These are phyloP conservation scores for Crotophaga sulcirostris DNA, from an alignment of 2,113 vertebrate genomes.

Conservation along the genomic window DNA sequence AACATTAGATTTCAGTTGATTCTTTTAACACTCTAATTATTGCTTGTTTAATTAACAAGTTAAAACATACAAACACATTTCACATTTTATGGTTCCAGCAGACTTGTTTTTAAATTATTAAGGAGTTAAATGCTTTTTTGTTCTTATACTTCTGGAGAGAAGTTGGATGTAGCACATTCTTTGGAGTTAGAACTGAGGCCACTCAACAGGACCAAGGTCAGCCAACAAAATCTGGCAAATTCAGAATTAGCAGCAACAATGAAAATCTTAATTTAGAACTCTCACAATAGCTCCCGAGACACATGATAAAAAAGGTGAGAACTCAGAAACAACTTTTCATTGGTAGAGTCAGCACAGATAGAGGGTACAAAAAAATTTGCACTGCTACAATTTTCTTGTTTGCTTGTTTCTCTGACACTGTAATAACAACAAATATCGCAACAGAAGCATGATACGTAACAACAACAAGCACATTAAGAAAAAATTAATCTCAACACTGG, in stretches of 20 bases:
- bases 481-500: not conserved
- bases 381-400: not conserved
- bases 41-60: slow-evolving; percentile 49
- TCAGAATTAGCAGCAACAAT: not conserved
- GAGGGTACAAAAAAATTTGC: not conserved
- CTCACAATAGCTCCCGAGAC: not conserved
- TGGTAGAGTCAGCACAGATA: not conserved
- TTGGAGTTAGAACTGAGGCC: not conserved
- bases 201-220: not conserved
- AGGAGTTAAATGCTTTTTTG: not conserved
- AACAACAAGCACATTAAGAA: not conserved
- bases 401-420: not conserved
- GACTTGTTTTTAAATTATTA: slow-evolving; percentile 54
- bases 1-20: not conserved
- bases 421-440: not conserved
- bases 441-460: not conserved
- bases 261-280: not conserved
- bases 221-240: not conserved
- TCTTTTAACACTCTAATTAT: slow-evolving; percentile 18
- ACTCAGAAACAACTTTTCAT: not conserved
- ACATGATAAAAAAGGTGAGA: not conserved
- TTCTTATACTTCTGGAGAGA: not conserved
- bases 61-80: slow-evolving; percentile 25
- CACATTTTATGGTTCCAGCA: not conserved
- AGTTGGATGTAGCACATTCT: not conserved